These are phyloP conservation scores for Phthorimaea operculella DNA, from an alignment of 1,140 invertebrate species.

Conservation along the genomic window DNA sequence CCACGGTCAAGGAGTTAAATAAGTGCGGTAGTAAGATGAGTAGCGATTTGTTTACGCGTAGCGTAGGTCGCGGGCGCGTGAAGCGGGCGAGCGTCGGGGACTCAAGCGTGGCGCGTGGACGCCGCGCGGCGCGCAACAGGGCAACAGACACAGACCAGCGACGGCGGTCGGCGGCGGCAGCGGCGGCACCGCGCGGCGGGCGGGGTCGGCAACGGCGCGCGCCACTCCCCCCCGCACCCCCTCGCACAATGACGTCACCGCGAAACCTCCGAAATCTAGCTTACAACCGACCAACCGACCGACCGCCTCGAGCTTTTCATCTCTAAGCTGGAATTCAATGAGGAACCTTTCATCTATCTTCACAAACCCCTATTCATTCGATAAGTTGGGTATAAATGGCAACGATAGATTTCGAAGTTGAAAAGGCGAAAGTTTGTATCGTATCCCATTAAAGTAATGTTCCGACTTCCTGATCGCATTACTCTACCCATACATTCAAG, in stretches of 20 bases:
- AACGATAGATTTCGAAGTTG: no score
- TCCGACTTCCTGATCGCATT: no score
- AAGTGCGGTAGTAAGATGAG: neutral
- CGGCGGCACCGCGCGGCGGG: conserved; percentile 25
- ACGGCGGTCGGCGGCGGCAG: conserved; percentile 22
- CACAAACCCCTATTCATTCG: no score
- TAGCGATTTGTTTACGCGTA: neutral
- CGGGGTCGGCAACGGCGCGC: conserved; percentile 24
- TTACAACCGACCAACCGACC: neutral
- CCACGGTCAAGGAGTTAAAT: neutral
- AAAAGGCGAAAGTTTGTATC: no score
- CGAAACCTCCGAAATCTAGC: conserved; percentile 33
- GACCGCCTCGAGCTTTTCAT: neutral
- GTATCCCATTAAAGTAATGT: no score
- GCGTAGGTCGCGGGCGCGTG: neutral
- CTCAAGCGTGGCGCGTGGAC: conserved; percentile 31
- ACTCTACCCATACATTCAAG: no score
- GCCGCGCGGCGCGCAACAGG: conserved; percentile 52
- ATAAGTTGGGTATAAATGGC: no score
- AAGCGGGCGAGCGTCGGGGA: neutral
- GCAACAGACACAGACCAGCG: conserved; percentile 7
- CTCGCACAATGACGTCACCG: conserved; percentile 23
- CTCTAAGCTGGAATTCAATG: conserved; percentile 2
- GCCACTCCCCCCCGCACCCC: conserved; percentile 22
- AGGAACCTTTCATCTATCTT: neutral